Evolutionary conservation across 30 jellyfish, hydroid and myxozoan genomes (phyloP).

Genomic region (Calvadosia cruxmelitensis): DNA sequence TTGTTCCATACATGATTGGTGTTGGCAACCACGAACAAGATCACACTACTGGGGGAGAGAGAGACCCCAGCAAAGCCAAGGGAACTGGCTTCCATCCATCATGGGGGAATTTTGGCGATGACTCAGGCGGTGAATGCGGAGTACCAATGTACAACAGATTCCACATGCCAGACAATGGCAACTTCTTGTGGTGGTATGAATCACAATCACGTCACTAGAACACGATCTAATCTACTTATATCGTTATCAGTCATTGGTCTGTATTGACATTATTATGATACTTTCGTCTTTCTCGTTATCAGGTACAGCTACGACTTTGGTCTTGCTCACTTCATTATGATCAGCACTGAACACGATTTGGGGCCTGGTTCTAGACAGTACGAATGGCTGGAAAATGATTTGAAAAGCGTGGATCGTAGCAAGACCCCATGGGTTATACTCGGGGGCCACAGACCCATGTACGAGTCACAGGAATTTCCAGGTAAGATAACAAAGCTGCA

Average conservation of each 20-base stretch:
- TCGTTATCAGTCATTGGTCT: no score
- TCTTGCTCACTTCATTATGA: constrained; percentile 50
- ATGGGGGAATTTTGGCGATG: constrained; percentile 68
- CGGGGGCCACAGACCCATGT: constrained; percentile 89
- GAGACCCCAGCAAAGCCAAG: constrained; percentile 86
- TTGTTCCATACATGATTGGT: constrained; percentile 78
- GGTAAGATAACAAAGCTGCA: constrained; percentile 13
- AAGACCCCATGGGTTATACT: constrained; percentile 80
- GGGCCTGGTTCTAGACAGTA: constrained; percentile 77
- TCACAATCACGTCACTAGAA: no score
- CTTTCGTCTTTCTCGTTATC: not conserved
- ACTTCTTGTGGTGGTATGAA: constrained; percentile 69
- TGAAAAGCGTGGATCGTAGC: constrained; percentile 58
- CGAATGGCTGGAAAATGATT: constrained; percentile 71
- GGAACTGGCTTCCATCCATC: constrained; percentile 73
- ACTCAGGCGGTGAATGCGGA: constrained; percentile 92
- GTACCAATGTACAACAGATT: constrained; percentile 81
- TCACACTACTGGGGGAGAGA: constrained; percentile 58
- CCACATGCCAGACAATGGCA: constrained; percentile 90
- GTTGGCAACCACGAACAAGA: constrained; percentile 91
- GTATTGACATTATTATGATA: no score
- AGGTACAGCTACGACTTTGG: constrained; percentile 95
- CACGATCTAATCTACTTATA: no score
- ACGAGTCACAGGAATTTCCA: constrained; percentile 22
- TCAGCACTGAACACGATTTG: constrained; percentile 81